phyloP scores from a whole-genome alignment of 53 echinoderm and acorn worm genomes.

The Echinometra lucunter region DNA sequence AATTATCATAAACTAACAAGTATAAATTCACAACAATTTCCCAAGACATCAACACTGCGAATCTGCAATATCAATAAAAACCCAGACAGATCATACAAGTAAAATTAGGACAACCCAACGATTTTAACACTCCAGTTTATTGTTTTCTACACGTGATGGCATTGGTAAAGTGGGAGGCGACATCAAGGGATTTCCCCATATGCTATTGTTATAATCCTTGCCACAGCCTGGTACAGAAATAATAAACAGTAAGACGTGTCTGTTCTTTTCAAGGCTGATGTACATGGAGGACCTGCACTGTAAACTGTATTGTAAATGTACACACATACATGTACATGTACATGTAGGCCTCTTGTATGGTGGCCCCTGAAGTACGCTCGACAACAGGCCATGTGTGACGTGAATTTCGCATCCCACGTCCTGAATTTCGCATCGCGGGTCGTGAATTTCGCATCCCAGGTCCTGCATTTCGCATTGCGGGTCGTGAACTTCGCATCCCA shows the following conservation, averaged over 20 bases:
- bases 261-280: neutral
- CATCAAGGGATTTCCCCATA: neutral
- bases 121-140: neutral
- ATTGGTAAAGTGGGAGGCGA: neutral
- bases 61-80: neutral
- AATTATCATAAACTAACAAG: too few relatives aligned
- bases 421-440: too few relatives aligned
- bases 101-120: neutral
- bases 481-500: too few relatives aligned
- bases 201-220: neutral
- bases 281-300: neutral
- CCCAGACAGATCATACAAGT: neutral
- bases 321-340: neutral
- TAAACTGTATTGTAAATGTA: neutral
- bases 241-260: neutral
- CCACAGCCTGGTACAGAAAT: neutral
- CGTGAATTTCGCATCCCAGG: too few relatives aligned
- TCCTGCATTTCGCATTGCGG: too few relatives aligned
- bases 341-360: too few relatives aligned
- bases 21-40: neutral
- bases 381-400: too few relatives aligned
- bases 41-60: neutral
- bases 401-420: too few relatives aligned
- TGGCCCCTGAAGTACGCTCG: too few relatives aligned
- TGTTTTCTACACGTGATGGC: neutral